Base-by-base conservation (phyloP, 2,888 invertebrate species). In the Stegana nigrithorax region DNA sequence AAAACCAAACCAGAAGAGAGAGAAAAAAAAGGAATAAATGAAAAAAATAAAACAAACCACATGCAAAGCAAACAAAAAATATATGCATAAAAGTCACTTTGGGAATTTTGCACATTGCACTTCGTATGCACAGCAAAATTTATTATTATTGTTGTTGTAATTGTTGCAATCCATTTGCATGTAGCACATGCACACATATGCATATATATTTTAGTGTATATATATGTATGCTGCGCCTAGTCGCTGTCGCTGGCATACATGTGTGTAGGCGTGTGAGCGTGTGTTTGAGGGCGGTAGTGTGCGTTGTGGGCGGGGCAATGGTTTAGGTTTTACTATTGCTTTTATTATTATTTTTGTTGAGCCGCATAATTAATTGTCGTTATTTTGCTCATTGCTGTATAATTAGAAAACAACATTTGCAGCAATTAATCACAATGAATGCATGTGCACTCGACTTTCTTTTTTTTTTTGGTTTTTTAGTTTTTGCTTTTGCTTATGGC, bases 311-410 rank as follows among this genome's bases (percentile, higher is more conserved):
- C 67, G 42, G 63, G 61, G 51, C 66, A 56, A 47, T 47, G 55
- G n/a, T n/a, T n/a, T n/a, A n/a, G n/a, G n/a, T n/a, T n/a, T 73
- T 68, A 67, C 73, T 70, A 67, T 47, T 59, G 73, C 70, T 75
- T 75, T 75, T 73, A 75, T 75, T n/a, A n/a, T n/a, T n/a, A n/a
- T n/a, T n/a, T 7, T 60, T 79, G 79, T 79, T 75, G 73, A 69
- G 71, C 75, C 73, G 71, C 75, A 75, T 79, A 78, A 78, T 80
- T 80, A 78, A 78, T 80, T 77, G 78, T 75, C 78, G 78, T 78
- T 75, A 71, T 79, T n/a, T 79, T 80, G 50, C 27, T 77, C 66
- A 72, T 72, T 78, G 79, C 77, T 73, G 80, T 79, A 80, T 79
- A 78, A 80, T 78, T 78, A 78, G 81, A 77, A 79, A 77, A 80